phyloP scores from a whole-genome alignment of 2,113 vertebrate genomes.

The Carassius carassius region DNA sequence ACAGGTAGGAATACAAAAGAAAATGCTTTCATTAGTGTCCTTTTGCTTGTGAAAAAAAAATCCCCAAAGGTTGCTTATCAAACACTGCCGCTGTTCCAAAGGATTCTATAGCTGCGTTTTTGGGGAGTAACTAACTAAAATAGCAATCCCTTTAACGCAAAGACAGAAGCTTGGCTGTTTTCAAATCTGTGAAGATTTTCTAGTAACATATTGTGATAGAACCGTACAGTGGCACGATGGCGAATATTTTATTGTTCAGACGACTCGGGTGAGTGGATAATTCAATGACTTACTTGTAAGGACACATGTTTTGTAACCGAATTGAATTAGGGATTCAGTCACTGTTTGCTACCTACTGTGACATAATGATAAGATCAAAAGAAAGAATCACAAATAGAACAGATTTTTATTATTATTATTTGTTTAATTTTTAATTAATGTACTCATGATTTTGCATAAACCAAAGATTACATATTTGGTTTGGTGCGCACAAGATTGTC shows the following conservation, averaged over 20 bases:
- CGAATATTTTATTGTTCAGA: neutral
- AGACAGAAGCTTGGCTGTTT: neutral
- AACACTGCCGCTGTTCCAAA: neutral
- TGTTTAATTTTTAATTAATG: neutral
- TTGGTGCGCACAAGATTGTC: neutral
- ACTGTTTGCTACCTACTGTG: neutral
- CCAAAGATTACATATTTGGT: neutral
- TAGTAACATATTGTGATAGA: neutral
- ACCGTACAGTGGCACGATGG: neutral
- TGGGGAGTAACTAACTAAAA: neutral
- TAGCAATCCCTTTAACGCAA: neutral
- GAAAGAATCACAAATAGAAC: neutral
- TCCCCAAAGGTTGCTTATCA: neutral
- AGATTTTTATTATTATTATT: no score
- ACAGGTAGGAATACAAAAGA: constrained; percentile 70
- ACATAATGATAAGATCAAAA: neutral
- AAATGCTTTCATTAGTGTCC: neutral
- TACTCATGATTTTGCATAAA: neutral
- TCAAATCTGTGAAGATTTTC: neutral
- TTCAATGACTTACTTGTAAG: neutral
- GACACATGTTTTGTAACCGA: neutral
- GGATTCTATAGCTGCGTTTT: neutral
- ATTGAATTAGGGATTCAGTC: neutral
- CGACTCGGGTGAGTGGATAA: neutral
- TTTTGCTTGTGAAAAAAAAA: neutral